These are phyloP conservation scores for Pangasius djambal DNA, from an alignment of 2,797 vertebrate species.

Conservation along the genomic window DNA sequence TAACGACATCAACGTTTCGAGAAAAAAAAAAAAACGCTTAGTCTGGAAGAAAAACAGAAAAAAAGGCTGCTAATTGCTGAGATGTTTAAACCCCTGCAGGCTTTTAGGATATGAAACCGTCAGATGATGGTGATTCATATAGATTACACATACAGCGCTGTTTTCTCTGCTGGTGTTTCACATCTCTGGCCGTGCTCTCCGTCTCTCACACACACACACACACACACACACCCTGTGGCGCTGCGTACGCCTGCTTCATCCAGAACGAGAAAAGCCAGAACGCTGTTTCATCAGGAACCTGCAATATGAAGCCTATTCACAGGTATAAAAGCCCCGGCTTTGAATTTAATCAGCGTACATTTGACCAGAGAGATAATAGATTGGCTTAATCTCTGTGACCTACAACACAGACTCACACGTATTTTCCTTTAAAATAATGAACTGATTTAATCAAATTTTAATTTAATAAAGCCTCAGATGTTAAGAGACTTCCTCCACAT, in stretches of 20 bases:
- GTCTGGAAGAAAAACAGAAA: not conserved
- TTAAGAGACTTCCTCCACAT: not conserved
- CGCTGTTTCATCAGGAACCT: not conserved
- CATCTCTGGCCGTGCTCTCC: not conserved
- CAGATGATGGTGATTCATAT: constrained; percentile 28
- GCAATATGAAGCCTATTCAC: not conserved
- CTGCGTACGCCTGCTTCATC: not conserved
- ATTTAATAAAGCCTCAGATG: not conserved
- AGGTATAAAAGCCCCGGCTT: not conserved
- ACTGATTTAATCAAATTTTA: not conserved
- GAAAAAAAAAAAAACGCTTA: not conserved
- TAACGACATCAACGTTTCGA: not conserved
- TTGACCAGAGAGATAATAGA: not conserved
- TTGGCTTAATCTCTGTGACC: not conserved
- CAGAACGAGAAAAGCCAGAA: not conserved
- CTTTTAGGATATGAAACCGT: not conserved
- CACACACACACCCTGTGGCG: not conserved
- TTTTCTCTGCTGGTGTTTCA: not conserved
- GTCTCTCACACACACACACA: not conserved
- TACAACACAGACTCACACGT: not conserved
- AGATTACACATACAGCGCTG: not conserved
- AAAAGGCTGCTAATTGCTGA: constrained; percentile 7
- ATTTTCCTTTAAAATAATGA: not conserved
- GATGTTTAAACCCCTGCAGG: not conserved
- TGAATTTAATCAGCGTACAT: not conserved